Evolutionary conservation across 2,113 vertebrate genomes (phyloP).

Genomic region (Furnarius figulus): DNA sequence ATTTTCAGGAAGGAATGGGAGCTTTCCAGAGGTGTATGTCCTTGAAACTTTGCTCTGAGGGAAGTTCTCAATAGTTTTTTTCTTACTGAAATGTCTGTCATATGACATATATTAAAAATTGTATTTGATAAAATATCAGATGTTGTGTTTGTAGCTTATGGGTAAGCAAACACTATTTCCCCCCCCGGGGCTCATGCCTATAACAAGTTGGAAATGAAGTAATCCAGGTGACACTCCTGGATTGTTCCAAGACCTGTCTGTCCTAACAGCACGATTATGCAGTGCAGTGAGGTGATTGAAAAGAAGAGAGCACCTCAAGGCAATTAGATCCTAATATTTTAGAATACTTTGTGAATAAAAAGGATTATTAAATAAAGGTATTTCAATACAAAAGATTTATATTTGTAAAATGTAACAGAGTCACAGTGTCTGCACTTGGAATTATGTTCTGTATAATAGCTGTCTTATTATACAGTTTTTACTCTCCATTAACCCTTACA

Average conservation of each 20-base stretch:
- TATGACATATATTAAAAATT: background rate
- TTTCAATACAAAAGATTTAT: background rate
- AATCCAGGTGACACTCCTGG: background rate
- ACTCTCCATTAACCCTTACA: background rate
- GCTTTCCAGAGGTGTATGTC: background rate
- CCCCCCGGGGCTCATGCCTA: accelerated
- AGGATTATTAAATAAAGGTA: background rate
- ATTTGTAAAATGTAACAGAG: background rate
- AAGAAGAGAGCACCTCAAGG: background rate
- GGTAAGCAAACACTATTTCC: background rate
- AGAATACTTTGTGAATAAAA: background rate
- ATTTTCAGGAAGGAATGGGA: background rate
- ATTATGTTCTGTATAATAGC: background rate
- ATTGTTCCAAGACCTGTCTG: background rate
- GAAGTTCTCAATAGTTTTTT: background rate
- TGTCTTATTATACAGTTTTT: background rate
- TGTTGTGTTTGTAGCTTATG: background rate
- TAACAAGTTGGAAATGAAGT: background rate
- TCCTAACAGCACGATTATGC: background rate
- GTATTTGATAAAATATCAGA: background rate
- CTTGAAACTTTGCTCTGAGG: background rate
- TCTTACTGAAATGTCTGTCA: background rate
- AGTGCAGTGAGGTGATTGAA: background rate
- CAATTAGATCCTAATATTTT: background rate
- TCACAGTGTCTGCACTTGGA: background rate